phyloP scores from a whole-genome alignment of 2,113 vertebrate genomes.

The Mormyrus iriodes region DNA sequence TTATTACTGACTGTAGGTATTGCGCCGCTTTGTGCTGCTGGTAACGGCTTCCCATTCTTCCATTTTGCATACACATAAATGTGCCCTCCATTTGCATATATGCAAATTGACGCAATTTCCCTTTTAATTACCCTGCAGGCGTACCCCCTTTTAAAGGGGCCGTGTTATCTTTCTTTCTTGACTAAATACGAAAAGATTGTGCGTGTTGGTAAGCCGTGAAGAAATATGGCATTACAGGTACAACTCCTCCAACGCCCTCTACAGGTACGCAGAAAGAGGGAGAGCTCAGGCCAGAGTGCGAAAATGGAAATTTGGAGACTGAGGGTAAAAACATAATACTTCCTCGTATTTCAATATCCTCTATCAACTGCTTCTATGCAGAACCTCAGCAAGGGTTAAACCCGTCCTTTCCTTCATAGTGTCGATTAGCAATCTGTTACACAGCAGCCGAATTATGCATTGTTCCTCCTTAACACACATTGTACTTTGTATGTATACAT shows the following conservation, averaged over 20 bases:
- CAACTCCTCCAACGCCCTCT: neutral
- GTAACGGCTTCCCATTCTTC: constrained; percentile 34
- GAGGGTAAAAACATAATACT: neutral
- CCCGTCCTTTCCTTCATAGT: neutral
- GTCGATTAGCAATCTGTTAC: neutral
- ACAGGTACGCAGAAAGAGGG: neutral
- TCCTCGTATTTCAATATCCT: neutral
- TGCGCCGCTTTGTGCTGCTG: constrained; percentile 26
- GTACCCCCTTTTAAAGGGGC: constrained; percentile 41
- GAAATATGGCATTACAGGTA: constrained; percentile 7
- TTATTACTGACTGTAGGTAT: neutral
- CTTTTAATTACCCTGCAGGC: constrained; percentile 59
- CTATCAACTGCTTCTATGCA: neutral
- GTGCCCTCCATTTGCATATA: constrained; percentile 79
- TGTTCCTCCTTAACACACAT: neutral
- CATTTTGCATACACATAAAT: constrained; percentile 69
- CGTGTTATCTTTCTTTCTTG: constrained; percentile 14
- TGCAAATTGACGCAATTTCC: constrained; percentile 88
- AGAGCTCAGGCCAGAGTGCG: neutral
- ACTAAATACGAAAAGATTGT: neutral
- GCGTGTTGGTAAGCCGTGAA: neutral
- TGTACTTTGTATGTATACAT: neutral
- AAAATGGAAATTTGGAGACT: neutral
- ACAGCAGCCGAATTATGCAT: neutral
- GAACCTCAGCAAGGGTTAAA: constrained; percentile 5